Base-by-base conservation (phyloP, 2,888 invertebrate species). In the Ochropleura plecta region DNA sequence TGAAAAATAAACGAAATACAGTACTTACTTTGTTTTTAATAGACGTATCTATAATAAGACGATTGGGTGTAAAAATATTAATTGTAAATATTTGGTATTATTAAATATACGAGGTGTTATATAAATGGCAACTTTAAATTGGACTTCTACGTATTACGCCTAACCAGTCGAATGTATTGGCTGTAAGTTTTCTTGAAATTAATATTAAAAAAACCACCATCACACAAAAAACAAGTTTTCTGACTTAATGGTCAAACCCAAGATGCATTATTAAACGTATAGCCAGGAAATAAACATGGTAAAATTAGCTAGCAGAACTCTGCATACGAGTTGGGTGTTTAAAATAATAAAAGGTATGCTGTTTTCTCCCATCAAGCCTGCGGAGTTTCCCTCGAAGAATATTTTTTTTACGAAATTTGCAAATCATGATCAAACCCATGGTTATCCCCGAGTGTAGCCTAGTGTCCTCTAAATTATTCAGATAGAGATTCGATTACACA, bases 21-120 rank as follows among this genome's bases (percentile, higher is more conserved):
- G 51, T 77, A 77, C 81, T 81, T 77, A 77, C 77, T 75, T 81
- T 81, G 48, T 46, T 73, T 76, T 53, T 51, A 75, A 51, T 59
- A 79, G 79, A 48, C 59, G 51, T 0, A 48, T 75, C 74, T 74
- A 75, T 44, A 80, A 62, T 76, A 49, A 55, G 48, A 62, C 14
- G 73, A 9, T 51, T 70, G 18, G 1, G 1, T 76, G 20, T 53
- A n/a, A 62, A 70, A 20, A 53, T 30, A 30, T 57, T 18, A 3
- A 14, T 48, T 59, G 1, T 40, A 16, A 16, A 40, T 9, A 30
- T 30, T 30, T 30, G 30, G 30, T 30, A 30, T 30, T 2, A 30
- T 30, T 30, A 30, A 30, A 30, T 30, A 30, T 30, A 30, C 30
- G 30, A 30, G 30, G 1, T 30, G 30, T 30, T 30, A 30, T 30